Base-by-base conservation (phyloP, 1,140 invertebrate species). In the Nebria ingens region DNA sequence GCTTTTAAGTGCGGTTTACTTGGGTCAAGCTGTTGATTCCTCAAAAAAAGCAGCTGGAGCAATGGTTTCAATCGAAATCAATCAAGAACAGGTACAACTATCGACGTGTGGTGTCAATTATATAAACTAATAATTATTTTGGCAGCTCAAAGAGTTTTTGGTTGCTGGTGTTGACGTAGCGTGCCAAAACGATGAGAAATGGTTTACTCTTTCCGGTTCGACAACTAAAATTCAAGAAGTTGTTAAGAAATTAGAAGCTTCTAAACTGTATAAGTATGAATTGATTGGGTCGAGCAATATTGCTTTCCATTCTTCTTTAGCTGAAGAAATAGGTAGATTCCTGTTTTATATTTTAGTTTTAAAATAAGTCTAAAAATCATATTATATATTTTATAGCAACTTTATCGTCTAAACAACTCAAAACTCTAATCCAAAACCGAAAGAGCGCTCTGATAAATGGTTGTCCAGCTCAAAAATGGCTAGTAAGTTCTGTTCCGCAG, bases 1-100 rank as follows among this genome's bases (percentile, higher is more conserved):
- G 61, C 75, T 94, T 12, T 65, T 89, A 2, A 73, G 83, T 17
- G 85, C 88, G 2, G 83, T 81, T 60, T 80, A 76, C 65, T 68
- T 82, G 65, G 83, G 82, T 9, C 64, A 65, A 51, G 78, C 74
- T 62, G 77, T 81, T 22, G 64, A 73, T 54, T 76, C 79, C 51
- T 71, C 73, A 2, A 66, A 73, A 15, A 21, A 23, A 9, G 12
- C 21, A n/a, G 23, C 2, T 52, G 51, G 51, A 52, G n/a, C 62
- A 79, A 21, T 21, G 21, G 51, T 23, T 52, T 52, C 51, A 12
- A 19, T 21, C 15, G 21, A 52, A 21, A 52, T n/a, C 21, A 13
- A 23, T 19, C 1, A 25, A 13, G 3, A 52, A 52, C 1, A 23
- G 19, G 51, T 52, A 15, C 1, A 19, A 51, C 49, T 15, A 15